A percentile compares a stretch with the other conserved stretches of the same genome.
These are phyloP conservation scores for Ligdia adustata DNA, from an alignment of 2,888 invertebrate species.

Conservation along the genomic window DNA sequence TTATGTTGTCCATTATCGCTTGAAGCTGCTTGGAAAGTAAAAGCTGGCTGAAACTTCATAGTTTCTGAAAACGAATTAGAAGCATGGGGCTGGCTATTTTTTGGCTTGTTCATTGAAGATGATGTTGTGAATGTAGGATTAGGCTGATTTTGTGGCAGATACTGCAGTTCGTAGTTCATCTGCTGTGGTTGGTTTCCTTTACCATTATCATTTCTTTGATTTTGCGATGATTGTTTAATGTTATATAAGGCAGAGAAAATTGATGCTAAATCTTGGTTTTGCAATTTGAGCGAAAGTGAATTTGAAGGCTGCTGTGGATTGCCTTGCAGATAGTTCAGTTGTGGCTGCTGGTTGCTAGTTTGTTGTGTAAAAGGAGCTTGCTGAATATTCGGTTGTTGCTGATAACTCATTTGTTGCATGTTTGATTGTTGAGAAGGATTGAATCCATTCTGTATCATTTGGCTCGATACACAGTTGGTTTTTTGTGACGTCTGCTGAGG, in stretches of 20 bases:
- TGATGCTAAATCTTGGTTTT: constrained; percentile 22
- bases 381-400: constrained; percentile 43
- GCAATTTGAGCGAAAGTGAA: constrained; percentile 22
- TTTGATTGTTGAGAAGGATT: constrained; percentile 30
- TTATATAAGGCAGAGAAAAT: constrained; percentile 27
- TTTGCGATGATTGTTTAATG: constrained; percentile 23
- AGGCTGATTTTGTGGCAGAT: constrained; percentile 11
- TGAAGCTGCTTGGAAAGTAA: constrained; percentile 27
- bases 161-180: constrained; percentile 6
- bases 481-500: constrained; percentile 10
- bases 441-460: constrained; percentile 14
- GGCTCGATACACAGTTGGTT: constrained; percentile 4
- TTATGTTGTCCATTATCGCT: constrained; percentile 16
- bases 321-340: constrained; percentile 12
- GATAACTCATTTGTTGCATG: constrained; percentile 37
- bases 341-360: constrained; percentile 25
- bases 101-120: constrained; percentile 13
- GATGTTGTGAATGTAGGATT: neutral
- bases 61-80: constrained; percentile 15
- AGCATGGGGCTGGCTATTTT: constrained; percentile 8
- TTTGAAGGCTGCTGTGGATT: constrained; percentile 28
- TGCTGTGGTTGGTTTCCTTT: constrained; percentile 8
- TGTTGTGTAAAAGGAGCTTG: constrained; percentile 27
- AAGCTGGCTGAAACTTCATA: constrained; percentile 19
- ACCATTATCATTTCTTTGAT: constrained; percentile 10